These are phyloP conservation scores for Pammene aurita DNA, from an alignment of 2,888 invertebrate species.

Conservation along the genomic window DNA sequence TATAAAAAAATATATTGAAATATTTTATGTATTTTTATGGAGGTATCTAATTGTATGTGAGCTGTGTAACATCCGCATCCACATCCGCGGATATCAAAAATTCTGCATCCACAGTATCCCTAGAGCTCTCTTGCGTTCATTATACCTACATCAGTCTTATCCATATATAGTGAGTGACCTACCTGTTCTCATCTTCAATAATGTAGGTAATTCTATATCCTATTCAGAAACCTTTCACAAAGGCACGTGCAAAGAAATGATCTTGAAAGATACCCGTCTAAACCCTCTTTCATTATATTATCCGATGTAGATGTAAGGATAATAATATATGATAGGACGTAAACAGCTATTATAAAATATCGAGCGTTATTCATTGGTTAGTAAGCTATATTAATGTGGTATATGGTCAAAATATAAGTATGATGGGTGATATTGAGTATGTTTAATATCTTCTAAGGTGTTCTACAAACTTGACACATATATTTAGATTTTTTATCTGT, in stretches of 20 bases:
- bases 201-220: neutral
- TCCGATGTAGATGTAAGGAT: neutral
- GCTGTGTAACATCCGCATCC: no score
- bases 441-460: neutral
- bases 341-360: constrained; percentile 21
- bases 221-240: neutral
- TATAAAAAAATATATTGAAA: no score
- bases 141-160: no score
- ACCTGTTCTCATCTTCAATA: neutral
- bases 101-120: no score
- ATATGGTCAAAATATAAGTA: neutral
- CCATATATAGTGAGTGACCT: no score
- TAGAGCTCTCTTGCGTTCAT: no score
- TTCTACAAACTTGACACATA: neutral
- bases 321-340: constrained; percentile 2
- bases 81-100: no score
- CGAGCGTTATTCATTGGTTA: constrained; percentile 4
- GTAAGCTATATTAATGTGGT: constrained; percentile 5
- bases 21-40: no score
- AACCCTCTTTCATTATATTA: neutral
- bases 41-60: no score
- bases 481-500: no score
- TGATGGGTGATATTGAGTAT: neutral
- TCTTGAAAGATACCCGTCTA: neutral
- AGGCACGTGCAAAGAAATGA: neutral